Conservation (phyloP, 1,140 invertebrate genomes). For the Calephelis virginiensis region DNA sequence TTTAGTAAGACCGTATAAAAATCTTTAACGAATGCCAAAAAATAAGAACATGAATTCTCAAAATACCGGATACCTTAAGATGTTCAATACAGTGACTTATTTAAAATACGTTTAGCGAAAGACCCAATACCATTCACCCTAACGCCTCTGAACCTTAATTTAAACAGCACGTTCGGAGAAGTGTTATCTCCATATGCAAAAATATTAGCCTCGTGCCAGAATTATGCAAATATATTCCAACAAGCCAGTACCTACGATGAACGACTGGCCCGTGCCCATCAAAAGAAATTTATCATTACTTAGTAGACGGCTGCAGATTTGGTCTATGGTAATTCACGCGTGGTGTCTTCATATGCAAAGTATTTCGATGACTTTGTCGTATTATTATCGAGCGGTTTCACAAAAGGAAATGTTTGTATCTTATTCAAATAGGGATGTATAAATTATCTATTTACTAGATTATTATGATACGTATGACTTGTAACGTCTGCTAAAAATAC, state of each 20-base stretch:
- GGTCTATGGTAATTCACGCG: constrained; percentile 66
- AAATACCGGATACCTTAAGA: not conserved
- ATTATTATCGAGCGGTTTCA: constrained; percentile 22
- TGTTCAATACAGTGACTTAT: constrained; percentile 20
- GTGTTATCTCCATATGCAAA: constrained; percentile 72
- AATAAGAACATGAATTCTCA: too few species aligned
- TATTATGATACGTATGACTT: not conserved
- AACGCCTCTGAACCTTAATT: constrained; percentile 40
- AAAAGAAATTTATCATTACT: constrained; percentile 53
- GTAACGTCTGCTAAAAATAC: not conserved
- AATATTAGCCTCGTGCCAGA: constrained; percentile 71
- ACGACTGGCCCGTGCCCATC: constrained; percentile 47
- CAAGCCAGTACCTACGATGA: constrained; percentile 40
- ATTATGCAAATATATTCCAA: constrained; percentile 64
- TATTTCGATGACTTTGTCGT: constrained; percentile 34
- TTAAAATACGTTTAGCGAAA: constrained; percentile 34
- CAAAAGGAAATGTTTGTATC: constrained; percentile 14
- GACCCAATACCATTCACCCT: constrained; percentile 36
- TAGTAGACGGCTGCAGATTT: constrained; percentile 53
- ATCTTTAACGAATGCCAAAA: too few species aligned
- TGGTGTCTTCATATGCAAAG: constrained; percentile 74
- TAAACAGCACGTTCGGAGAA: constrained; percentile 51
- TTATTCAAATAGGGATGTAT: constrained; percentile 18
- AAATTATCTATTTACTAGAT: not conserved
- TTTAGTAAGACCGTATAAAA: too few species aligned